Evolutionary conservation across 2,797 vertebrate species (phyloP).

Genomic region (Crocodylus rhombifer): DNA sequence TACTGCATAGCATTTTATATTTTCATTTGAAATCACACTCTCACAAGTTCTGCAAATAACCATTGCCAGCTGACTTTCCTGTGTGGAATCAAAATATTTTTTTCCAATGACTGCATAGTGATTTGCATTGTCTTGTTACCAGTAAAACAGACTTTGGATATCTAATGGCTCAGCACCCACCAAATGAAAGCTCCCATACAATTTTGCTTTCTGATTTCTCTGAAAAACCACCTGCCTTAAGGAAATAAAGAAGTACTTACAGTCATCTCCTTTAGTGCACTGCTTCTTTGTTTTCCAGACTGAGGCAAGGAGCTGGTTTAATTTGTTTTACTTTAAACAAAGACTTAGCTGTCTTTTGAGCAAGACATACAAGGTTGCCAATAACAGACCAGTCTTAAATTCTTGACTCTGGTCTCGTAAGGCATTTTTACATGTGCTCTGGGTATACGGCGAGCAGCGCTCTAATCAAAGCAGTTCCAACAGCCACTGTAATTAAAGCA

Average conservation of each 20-base stretch:
- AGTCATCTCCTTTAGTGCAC: not conserved
- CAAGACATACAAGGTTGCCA: not conserved
- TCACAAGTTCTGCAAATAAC: not conserved
- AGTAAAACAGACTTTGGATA: not conserved
- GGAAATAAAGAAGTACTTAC: not conserved
- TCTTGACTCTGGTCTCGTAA: not conserved
- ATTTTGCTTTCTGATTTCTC: not conserved
- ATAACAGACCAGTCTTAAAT: rapidly evolving
- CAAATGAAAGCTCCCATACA: not conserved
- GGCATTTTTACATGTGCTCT: too few species aligned
- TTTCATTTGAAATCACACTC: not conserved
- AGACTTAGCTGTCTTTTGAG: not conserved
- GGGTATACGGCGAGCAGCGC: too few species aligned
- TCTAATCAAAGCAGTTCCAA: too few species aligned
- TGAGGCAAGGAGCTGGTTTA: not conserved
- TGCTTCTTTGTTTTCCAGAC: not conserved
- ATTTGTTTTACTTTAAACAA: not conserved
- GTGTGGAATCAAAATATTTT: conserved; percentile 17
- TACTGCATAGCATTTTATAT: not conserved
- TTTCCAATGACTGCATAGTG: not conserved
- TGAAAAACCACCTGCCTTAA: not conserved
- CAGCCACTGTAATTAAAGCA: too few species aligned
- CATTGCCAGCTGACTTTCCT: not conserved
- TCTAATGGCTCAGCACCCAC: not conserved
- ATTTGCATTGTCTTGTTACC: not conserved